Evolutionary conservation across 2,113 vertebrate species (phyloP).

Genomic region (Gasterosteus nipponicus): DNA sequence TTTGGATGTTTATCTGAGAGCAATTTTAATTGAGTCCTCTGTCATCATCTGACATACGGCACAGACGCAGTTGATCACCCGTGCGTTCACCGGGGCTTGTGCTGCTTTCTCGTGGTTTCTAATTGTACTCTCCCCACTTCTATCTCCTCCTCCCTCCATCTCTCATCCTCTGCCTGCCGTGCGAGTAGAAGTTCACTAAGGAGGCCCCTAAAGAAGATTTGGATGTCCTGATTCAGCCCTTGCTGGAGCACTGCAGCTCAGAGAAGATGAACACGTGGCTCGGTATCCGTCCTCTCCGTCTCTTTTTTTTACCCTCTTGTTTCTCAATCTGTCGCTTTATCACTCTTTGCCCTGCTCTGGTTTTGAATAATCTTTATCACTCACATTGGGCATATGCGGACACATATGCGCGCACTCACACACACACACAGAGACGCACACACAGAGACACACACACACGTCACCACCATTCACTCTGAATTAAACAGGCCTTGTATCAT

Average conservation of each 20-base stretch:
- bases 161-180: constrained; percentile 10
- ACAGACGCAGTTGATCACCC: constrained; percentile 29
- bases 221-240: constrained; percentile 91
- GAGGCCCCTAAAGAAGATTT: constrained; percentile 89
- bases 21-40: constrained; percentile 36
- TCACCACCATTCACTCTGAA: constrained; percentile 51
- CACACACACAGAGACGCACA: constrained; percentile 16
- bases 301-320: not conserved
- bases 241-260: constrained; percentile 95
- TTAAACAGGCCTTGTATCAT: constrained; percentile 57
- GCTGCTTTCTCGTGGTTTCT: constrained; percentile 61
- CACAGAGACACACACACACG: not conserved
- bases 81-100: constrained; percentile 19
- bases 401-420: constrained; percentile 3
- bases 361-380: constrained; percentile 37
- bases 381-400: constrained; percentile 18
- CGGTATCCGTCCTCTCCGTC: constrained; percentile 73
- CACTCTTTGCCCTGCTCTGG: constrained; percentile 25
- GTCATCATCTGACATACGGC: constrained; percentile 17
- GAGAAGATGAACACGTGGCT: constrained; percentile 98
- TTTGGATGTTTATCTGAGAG: constrained; percentile 17
- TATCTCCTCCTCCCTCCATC: constrained; percentile 15
- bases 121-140: constrained; percentile 33
- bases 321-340: constrained; percentile 18
- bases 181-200: constrained; percentile 88